Evolutionary conservation across 2,888 invertebrate genomes (phyloP).

Genomic region (Drosophila greeni): DNA sequence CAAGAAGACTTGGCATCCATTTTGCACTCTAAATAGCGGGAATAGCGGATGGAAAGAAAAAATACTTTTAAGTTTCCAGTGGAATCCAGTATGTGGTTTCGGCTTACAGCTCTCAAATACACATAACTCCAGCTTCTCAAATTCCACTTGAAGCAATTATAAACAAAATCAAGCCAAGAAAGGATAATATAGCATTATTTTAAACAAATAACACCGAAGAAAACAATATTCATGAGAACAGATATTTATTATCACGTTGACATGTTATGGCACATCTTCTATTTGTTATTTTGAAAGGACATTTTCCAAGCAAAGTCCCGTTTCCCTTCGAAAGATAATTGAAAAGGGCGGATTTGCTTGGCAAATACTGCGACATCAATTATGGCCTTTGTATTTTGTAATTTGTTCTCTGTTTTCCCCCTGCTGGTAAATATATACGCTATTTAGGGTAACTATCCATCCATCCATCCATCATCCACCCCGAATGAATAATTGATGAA

Average conservation of each 20-base stretch:
- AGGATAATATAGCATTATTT: neutral
- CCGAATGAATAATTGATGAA: conserved; percentile 16
- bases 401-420: conserved; percentile 3
- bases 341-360: neutral
- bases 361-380: conserved; percentile 19
- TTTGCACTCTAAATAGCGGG: conserved; percentile 5
- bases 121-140: neutral
- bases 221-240: neutral
- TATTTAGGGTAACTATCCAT: conserved; percentile 19
- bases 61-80: conserved; percentile 1
- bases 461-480: conserved; percentile 25
- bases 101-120: neutral
- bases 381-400: conserved; percentile 11
- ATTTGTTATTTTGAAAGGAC: neutral
- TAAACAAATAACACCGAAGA: neutral
- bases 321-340: neutral
- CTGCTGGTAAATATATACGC: neutral
- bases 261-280: neutral
- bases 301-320: neutral
- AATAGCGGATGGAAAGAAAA: neutral
- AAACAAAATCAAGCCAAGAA: neutral
- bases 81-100: neutral
- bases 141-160: conserved; percentile 1
- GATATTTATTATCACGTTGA: neutral
- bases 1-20: conserved; percentile 8